Evolutionary conservation across 2,888 invertebrate species (phyloP), one percentile per base, ranked within the genome.

Genomic region (Hirtodrosophila confusa): DNA sequence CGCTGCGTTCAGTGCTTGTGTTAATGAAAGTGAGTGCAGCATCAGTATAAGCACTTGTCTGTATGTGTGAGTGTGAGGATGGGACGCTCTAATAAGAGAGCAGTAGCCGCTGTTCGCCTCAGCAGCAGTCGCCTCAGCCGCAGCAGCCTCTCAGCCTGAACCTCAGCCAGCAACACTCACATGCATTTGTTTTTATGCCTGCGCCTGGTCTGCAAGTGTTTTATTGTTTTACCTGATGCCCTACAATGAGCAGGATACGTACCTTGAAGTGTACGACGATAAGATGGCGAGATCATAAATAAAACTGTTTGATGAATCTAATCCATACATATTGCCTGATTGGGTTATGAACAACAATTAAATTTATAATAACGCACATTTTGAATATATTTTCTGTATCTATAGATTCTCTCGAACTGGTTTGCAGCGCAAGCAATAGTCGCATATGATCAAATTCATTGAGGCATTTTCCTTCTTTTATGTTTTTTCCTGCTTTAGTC

Each of bases 11-110:
- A 50, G 50, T 66, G 61, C 66, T 68, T 74, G 78, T 85, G 72
- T 87, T 85, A 82, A 82, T 82, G 82, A 82, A 82, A 82, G 82
- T 82, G 82, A 82, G 82, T 87, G 78, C 85, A 86, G 85, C 80
- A 63, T 83, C 80, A 83, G 74, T 86, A 68, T 80, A 76, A 70
- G 65, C 76, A 74, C 73, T 74, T 74, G 76, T 49, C 50, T 76
- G 61, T 77, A 43, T 75, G 49, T 11, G 77, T 72, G 68, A 57
- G 55, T 57, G 56, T 58, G 73, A 60, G 60, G 58, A 74, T 23
- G 62, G 61, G 55, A 60, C 68, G 68, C 75, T 77, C 74, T 75
- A 72, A 75, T 77, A 86, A 86, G 82, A 80, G 83, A 80, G 86
- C 82, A 79, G 86, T 61, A 67, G 66, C 66, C 56, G 70, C 57